Percentiles rank a stretch among this genome's conserved stretches.
Evolutionary conservation across 2,113 vertebrate species (phyloP).

Genomic region (Phyllostomus hastatus): DNA sequence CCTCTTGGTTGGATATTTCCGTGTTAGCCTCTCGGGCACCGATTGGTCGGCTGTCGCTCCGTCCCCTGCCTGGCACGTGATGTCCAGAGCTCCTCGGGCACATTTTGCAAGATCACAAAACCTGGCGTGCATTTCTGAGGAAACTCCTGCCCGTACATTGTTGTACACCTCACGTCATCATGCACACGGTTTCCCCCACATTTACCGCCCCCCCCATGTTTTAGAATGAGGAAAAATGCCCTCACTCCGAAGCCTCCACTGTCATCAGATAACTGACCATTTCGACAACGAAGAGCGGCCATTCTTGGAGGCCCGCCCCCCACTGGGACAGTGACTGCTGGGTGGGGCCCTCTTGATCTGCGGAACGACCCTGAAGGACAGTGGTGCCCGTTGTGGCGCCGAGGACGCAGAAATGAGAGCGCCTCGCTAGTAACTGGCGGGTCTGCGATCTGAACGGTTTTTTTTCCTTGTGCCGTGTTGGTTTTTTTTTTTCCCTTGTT

Average conservation of each 20-base stretch:
- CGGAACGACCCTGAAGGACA: background rate
- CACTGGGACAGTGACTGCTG: background rate
- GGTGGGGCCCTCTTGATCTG: background rate
- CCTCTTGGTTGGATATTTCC: conserved; percentile 34
- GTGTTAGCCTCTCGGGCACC: background rate
- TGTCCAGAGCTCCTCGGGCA: background rate
- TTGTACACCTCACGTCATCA: background rate
- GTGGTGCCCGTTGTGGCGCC: background rate
- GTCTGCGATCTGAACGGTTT: background rate
- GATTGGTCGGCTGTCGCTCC: background rate
- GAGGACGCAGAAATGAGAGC: background rate
- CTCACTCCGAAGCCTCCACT: background rate
- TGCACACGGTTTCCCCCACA: background rate
- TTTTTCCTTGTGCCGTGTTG: background rate
- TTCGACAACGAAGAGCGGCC: background rate
- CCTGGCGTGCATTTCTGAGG: background rate
- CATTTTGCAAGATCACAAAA: background rate
- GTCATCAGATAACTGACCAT: background rate
- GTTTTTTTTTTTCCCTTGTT: background rate
- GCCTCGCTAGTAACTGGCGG: background rate
- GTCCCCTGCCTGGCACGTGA: background rate
- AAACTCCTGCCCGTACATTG: background rate
- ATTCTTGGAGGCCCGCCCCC: background rate
- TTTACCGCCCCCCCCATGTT: background rate
- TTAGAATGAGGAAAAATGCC: background rate